Evolutionary conservation across 2,797 vertebrate species (phyloP).

Genomic region (Buceros bicornis): DNA sequence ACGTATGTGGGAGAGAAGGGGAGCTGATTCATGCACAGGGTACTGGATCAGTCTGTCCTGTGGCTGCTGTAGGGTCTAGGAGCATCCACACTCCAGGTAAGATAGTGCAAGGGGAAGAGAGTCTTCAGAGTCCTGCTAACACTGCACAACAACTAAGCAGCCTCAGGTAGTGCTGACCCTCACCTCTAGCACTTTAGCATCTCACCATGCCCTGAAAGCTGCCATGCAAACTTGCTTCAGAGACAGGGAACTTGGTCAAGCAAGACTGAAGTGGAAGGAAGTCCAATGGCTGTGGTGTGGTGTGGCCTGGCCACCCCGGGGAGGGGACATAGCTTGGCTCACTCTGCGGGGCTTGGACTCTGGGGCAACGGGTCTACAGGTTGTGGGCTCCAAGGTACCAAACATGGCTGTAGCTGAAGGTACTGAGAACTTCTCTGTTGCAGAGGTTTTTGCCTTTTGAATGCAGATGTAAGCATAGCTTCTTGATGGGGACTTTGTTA

Average conservation of each 20-base stretch:
- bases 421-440: fast-evolving
- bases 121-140: background rate
- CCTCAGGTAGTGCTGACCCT: background rate
- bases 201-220: background rate
- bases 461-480: background rate
- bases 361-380: background rate
- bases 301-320: background rate
- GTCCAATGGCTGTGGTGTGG: background rate
- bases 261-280: background rate
- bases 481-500: background rate
- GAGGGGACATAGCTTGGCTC: background rate
- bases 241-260: background rate
- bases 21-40: background rate
- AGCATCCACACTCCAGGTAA: background rate
- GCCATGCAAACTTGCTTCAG: background rate
- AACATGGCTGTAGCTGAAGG: fast-evolving
- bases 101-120: background rate
- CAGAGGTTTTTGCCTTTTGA: background rate
- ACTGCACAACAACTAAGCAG: background rate
- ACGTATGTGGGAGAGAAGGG: fast-evolving
- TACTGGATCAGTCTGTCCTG: background rate
- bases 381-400: background rate
- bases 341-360: background rate
- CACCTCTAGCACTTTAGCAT: background rate
- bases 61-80: background rate